These are phyloP conservation scores for Hormiphora californensis DNA, from an alignment of 37 sponge, comb jelly and placozoan species.

Conservation along the genomic window DNA sequence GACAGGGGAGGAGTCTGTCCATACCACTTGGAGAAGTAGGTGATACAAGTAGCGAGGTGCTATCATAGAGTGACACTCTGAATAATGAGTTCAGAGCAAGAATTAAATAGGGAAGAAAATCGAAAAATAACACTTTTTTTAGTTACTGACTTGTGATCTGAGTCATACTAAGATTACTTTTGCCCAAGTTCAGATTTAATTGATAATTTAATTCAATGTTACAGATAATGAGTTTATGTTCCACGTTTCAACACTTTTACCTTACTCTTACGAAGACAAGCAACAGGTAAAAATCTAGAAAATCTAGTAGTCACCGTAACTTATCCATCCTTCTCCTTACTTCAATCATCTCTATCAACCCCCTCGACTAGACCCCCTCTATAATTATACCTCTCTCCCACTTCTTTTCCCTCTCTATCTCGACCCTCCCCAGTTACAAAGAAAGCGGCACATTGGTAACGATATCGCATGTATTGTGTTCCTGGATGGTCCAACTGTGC, in stretches of 20 bases:
- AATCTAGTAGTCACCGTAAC: background rate
- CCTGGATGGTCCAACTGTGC: conserved; percentile 66
- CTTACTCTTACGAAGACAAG: conserved; percentile 71
- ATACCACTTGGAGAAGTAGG: conserved; percentile 61
- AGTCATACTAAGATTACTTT: too few relatives aligned
- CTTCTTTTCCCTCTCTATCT: too few relatives aligned
- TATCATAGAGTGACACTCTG: too few relatives aligned
- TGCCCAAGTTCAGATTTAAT: background rate
- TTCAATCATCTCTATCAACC: background rate
- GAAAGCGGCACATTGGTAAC: conserved; percentile 95
- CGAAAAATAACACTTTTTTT: too few relatives aligned
- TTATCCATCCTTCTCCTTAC: background rate
- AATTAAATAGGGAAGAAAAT: too few relatives aligned
- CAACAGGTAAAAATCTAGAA: conserved; percentile 68
- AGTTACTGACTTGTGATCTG: too few relatives aligned
- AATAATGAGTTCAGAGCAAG: too few relatives aligned
- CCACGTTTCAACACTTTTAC: conserved; percentile 89
- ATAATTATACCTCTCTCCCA: background rate
- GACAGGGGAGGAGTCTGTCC: conserved; percentile 82
- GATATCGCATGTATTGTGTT: conserved; percentile 90
- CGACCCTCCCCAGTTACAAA: conserved; percentile 67
- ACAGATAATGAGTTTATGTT: conserved; percentile 80
- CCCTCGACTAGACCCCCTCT: background rate
- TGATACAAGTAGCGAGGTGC: too few relatives aligned
- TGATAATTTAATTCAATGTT: conserved; percentile 2